Base-by-base conservation (phyloP, 2,797 vertebrate species). In the Steatocranus sp. region DNA sequence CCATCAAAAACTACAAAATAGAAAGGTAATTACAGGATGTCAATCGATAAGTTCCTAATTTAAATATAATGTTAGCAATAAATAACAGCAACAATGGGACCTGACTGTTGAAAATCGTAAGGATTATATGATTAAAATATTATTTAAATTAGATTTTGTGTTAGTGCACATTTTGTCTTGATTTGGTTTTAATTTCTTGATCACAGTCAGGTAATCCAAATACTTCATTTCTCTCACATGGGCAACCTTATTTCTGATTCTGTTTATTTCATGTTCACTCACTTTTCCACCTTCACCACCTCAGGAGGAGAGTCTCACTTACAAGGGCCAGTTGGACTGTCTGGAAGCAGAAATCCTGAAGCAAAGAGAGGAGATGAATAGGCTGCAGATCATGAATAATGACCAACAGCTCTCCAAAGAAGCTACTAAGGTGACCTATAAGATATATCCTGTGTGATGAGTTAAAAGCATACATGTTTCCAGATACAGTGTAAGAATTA, bases 231-330 rank as follows among this genome's bases (percentile, higher is more conserved):
- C 23, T 68, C 1, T 43, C 36, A 68, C 61, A 66, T 17, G 63
- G 38, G 7, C 2, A 41, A 4, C 3, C 20, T 0, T 11, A 68
- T 41, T 43, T 68, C 5, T 0, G 14, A 23, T 68, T 43, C 0
- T 68, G 8, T 2, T 6, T 9, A 30, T 58, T 46, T 43, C 25
- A 36, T 43, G 18, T 46, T 1, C 27, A 12, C 23, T 58, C 8
- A 15, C 17, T 46, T 77, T 58, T 46, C 36, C 25, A 32, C 53
- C 3, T 25, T 58, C 46, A 17, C 38, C 34, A 0, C 48, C 61
- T n/a, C 85, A 98, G 97, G 96, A 97, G 46, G 97, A 98, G 87
- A 97, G 96, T 86, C 91, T 97, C 87, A 96, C 95, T 8, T 96
- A 96, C 84, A 95, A 96, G 79, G 93, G 92, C 38, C 93, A 94